Evolutionary conservation across 2,113 vertebrate species (phyloP), one percentile per base, ranked within the genome.

Genomic region (Arothron firmamentum): DNA sequence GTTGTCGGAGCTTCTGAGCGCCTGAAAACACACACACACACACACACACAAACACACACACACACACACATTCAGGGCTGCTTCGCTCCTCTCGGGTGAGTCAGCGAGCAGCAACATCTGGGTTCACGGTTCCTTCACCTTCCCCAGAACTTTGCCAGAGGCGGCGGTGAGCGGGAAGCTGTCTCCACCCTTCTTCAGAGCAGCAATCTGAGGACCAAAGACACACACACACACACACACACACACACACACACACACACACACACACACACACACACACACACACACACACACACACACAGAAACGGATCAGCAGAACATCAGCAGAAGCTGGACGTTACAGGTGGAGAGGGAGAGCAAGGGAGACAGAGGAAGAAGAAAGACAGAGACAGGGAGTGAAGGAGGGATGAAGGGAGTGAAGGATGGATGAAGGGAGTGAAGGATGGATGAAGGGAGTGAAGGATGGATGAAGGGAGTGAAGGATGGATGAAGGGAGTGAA

Each of bases 101-200:
- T 41, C 38, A 52, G 62, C 43, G 7, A 38, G 28, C 53, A n/a
- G 52, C 43, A 53, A 41, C 7, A 9, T 77, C n/a, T 52, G 65
- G 75, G 45, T 1, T 13, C 16, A 2, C 2, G 45, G 5, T 4
- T 72, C 34, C 62, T 52, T 28, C 70, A 97, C 96, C 92, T 93
- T 91, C 61, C 94, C 96, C 49, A 96, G 88, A 34, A 94, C 73
- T 41, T 72, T 88, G 59, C 95, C 95, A 0, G 94, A 94, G 62
- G 68, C 20, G 12, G 90, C 89, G 0, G 10, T 79, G 70, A 98
- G 87, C 1, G 93, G 90, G 72, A 97, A 98, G 0, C 84, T 16
- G 72, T 95, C 94, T 79, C 95, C 96, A 65, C 76, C 88, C 59
- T 54, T 90, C 76, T 80, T 88, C 71, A 98, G 86, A 55, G 87